Evolutionary conservation across 1,140 invertebrate species (phyloP).

Genomic region (Drosophila prosaltans): DNA sequence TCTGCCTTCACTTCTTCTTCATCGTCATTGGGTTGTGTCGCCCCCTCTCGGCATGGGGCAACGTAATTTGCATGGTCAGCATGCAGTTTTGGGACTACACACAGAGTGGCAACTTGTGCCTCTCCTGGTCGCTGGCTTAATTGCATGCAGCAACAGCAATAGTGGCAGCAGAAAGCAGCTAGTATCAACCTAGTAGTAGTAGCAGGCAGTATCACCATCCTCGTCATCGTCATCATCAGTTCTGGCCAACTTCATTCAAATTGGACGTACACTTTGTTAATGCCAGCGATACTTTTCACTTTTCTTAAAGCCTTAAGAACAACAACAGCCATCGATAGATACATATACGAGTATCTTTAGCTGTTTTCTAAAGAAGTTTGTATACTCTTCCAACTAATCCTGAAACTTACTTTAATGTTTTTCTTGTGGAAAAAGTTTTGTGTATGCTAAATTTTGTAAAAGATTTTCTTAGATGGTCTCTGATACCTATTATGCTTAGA

Average conservation of each 20-base stretch:
- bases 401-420: too few species aligned
- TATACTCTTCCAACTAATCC: too few species aligned
- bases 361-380: too few species aligned
- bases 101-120: slow-evolving; percentile 53
- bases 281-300: slow-evolving; percentile 55
- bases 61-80: slow-evolving; percentile 79
- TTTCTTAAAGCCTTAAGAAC: slow-evolving; percentile 36
- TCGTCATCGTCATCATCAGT: slow-evolving; percentile 45
- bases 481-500: too few species aligned
- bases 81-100: slow-evolving; percentile 60
- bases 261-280: slow-evolving; percentile 57
- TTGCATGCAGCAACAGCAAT: slow-evolving; percentile 64
- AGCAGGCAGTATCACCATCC: background rate
- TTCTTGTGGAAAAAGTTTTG: too few species aligned
- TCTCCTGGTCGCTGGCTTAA: slow-evolving; percentile 59
- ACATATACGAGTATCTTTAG: background rate
- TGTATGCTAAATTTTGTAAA: too few species aligned
- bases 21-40: slow-evolving; percentile 19
- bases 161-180: slow-evolving; percentile 9
- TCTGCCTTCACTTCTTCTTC: slow-evolving; percentile 14
- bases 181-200: slow-evolving; percentile 1
- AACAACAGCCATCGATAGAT: slow-evolving; percentile 1
- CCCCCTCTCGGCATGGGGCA: slow-evolving; percentile 35
- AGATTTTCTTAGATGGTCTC: too few species aligned
- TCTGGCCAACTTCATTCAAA: slow-evolving; percentile 72